These are phyloP conservation scores for Muscicapa comitata DNA, from an alignment of 2,797 vertebrate genomes.

Conservation along the genomic window DNA sequence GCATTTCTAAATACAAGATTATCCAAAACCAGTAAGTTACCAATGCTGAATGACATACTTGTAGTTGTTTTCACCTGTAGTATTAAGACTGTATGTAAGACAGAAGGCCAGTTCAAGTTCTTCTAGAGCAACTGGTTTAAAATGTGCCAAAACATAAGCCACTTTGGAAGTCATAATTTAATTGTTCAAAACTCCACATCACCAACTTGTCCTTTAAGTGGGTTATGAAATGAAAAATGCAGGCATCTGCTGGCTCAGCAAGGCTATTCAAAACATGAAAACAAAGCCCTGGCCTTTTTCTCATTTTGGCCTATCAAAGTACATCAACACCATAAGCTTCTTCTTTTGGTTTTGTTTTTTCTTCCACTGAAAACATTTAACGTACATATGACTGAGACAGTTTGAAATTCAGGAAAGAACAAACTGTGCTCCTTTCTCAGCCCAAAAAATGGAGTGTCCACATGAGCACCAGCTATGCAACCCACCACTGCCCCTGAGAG, in stretches of 20 bases:
- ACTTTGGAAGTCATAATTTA: background rate
- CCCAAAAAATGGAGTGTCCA: background rate
- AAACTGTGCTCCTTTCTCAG: background rate
- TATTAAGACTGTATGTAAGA: background rate
- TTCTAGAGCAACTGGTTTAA: background rate
- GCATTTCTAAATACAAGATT: background rate
- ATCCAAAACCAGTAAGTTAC: background rate
- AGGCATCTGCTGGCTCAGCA: background rate
- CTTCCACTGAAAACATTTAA: background rate
- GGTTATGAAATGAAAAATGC: background rate
- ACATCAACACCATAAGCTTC: background rate
- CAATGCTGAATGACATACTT: background rate
- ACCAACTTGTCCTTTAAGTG: background rate
- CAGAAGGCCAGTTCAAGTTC: background rate
- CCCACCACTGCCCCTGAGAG: background rate
- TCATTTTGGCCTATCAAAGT: background rate
- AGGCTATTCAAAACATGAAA: background rate
- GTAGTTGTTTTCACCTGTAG: background rate
- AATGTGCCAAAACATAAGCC: background rate
- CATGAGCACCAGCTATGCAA: accelerated
- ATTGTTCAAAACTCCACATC: background rate
- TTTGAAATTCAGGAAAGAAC: background rate
- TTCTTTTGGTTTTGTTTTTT: background rate
- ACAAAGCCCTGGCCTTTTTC: background rate
- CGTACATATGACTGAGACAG: background rate